phyloP scores from a whole-genome alignment of 1,140 invertebrate genomes.

The Ptiloglossa arizonensis region DNA sequence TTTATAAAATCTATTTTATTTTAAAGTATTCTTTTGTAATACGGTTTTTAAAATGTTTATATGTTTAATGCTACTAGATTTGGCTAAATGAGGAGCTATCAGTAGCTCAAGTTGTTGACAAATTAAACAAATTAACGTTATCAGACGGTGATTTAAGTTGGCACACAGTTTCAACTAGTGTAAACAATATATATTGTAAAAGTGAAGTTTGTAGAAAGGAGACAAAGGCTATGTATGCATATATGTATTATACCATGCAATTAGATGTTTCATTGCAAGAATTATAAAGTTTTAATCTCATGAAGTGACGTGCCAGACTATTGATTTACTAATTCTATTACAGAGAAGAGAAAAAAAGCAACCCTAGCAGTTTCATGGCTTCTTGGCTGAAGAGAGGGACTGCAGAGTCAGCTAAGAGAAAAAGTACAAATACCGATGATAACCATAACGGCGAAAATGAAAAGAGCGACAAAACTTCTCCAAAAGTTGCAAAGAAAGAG shows the following conservation, averaged over 20 bases:
- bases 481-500: constrained; percentile 43
- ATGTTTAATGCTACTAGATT: constrained; percentile 79
- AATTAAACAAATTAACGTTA: constrained; percentile 62
- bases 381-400: constrained; percentile 71
- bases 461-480: constrained; percentile 20
- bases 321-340: constrained; percentile 68
- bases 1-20: constrained; percentile 7
- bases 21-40: constrained; percentile 8
- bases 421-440: constrained; percentile 32
- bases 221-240: constrained; percentile 69
- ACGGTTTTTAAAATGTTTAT: constrained; percentile 17
- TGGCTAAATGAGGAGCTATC: constrained; percentile 87
- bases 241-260: background rate
- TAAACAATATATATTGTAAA: constrained; percentile 89
- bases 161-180: constrained; percentile 87
- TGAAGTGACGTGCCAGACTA: constrained; percentile 50
- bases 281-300: constrained; percentile 51
- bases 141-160: constrained; percentile 81
- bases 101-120: constrained; percentile 59
- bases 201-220: constrained; percentile 86
- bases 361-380: constrained; percentile 66
- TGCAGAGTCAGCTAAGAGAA: constrained; percentile 53
- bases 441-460: background rate
- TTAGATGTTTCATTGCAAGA: constrained; percentile 14
- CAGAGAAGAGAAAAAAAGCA: constrained; percentile 62